phyloP scores from a whole-genome alignment of 2,888 invertebrate genomes.

The Ariolimax columbianus region DNA sequence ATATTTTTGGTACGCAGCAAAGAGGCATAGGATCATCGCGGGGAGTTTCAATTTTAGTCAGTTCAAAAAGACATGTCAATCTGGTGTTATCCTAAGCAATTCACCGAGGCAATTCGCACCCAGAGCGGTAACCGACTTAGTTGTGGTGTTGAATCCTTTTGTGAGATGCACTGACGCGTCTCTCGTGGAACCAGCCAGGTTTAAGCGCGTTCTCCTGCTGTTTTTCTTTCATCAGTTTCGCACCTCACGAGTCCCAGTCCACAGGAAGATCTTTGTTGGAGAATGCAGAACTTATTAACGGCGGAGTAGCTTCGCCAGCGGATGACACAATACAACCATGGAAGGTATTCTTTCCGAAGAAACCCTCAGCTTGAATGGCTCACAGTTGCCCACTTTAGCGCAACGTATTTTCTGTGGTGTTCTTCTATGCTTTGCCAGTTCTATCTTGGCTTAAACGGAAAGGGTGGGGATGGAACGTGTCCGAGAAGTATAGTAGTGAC shows the following conservation, averaged over 20 bases:
- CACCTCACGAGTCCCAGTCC: conserved; percentile 16
- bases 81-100: not conserved
- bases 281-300: conserved; percentile 24
- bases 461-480: too few species aligned
- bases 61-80: too few species aligned
- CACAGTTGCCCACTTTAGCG: conserved; percentile 25
- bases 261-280: conserved; percentile 10
- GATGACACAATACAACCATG: not conserved
- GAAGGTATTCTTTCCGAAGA: not conserved
- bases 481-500: not conserved
- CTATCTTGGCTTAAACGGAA: not conserved
- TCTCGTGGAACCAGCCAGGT: not conserved
- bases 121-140: not conserved
- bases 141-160: not conserved
- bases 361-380: not conserved
- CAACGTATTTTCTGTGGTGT: conserved; percentile 1
- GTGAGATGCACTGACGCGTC: not conserved
- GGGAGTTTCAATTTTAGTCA: too few species aligned
- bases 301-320: not conserved
- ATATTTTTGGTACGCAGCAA: too few species aligned
- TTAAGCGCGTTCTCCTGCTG: conserved; percentile 18
- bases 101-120: not conserved
- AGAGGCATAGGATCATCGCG: too few species aligned
- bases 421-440: not conserved
- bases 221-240: conserved; percentile 30